These are phyloP conservation scores for Shargacucullia verbasci DNA, from an alignment of 2,888 invertebrate species.

Conservation along the genomic window DNA sequence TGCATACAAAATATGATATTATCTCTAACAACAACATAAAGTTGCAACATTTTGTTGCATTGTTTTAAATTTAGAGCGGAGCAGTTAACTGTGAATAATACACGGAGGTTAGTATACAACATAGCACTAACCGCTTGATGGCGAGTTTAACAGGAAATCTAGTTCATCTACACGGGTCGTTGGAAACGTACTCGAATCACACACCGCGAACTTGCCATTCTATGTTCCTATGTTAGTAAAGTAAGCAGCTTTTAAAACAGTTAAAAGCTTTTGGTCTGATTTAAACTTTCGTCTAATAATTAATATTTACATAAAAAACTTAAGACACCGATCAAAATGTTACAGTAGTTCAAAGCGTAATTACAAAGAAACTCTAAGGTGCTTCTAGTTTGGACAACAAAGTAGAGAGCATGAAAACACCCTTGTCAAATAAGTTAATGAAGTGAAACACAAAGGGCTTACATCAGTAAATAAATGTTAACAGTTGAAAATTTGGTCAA, in stretches of 20 bases:
- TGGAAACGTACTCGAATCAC: slow-evolving; percentile 70
- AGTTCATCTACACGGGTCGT: slow-evolving; percentile 79
- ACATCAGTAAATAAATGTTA: slow-evolving; percentile 36
- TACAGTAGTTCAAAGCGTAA: background rate
- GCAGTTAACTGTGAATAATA: slow-evolving; percentile 67
- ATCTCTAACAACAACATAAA: slow-evolving; percentile 14
- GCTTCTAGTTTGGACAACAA: slow-evolving; percentile 51
- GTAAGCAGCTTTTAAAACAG: background rate
- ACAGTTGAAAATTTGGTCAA: slow-evolving; percentile 22
- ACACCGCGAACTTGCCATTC: slow-evolving; percentile 59
- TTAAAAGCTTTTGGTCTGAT: no score
- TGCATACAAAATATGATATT: slow-evolving; percentile 2
- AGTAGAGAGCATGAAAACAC: slow-evolving; percentile 49
- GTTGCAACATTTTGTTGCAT: slow-evolving; percentile 51
- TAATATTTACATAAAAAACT: background rate
- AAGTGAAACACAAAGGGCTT: slow-evolving; percentile 66
- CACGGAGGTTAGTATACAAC: slow-evolving; percentile 51
- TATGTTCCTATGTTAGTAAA: slow-evolving; percentile 18
- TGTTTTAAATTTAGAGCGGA: slow-evolving; percentile 71
- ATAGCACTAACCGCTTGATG: slow-evolving; percentile 60
- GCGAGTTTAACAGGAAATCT: slow-evolving; percentile 76
- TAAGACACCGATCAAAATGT: slow-evolving; percentile 1
- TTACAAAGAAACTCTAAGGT: slow-evolving; percentile 35
- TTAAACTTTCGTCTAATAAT: no score
- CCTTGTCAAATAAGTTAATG: slow-evolving; percentile 67